phyloP scores from a whole-genome alignment of 2,797 vertebrate species.

The Loris lydekkerianus region DNA sequence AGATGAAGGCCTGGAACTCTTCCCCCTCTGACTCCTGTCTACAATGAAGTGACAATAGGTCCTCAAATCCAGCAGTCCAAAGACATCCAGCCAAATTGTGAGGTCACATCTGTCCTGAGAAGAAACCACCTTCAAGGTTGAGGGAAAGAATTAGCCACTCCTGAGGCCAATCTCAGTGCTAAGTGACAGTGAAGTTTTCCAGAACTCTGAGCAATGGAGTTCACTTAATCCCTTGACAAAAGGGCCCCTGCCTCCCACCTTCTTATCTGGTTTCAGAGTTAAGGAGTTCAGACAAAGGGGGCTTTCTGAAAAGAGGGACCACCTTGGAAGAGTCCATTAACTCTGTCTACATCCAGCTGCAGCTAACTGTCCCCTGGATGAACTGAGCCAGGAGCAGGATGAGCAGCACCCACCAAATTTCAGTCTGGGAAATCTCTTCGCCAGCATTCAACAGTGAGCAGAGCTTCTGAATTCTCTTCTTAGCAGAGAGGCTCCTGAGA shows the following conservation, averaged over 20 bases:
- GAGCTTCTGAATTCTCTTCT: not conserved
- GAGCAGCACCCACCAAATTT: not conserved
- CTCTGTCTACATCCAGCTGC: not conserved
- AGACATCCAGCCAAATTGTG: not conserved
- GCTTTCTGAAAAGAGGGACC: slow-evolving; percentile 68
- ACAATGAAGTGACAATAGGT: not conserved
- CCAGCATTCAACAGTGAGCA: too few species aligned
- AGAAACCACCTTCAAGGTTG: not conserved
- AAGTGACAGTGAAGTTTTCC: slow-evolving; percentile 37
- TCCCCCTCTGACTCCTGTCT: not conserved
- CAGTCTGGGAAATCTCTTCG: not conserved
- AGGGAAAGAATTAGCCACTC: slow-evolving; percentile 4
- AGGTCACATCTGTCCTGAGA: not conserved
- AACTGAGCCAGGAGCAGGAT: slow-evolving; percentile 47
- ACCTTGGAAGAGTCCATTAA: slow-evolving; percentile 64
- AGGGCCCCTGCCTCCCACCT: slow-evolving; percentile 75
- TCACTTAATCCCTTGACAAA: slow-evolving; percentile 85
- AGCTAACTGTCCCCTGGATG: slow-evolving; percentile 5
- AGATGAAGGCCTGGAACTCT: not conserved
- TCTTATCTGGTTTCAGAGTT: slow-evolving; percentile 81
- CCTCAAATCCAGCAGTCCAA: slow-evolving; percentile 12
- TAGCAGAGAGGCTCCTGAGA: not conserved
- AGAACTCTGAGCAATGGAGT: slow-evolving; percentile 62
- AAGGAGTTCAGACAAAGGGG: slow-evolving; percentile 76
- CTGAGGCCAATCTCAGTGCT: not conserved